A percentile compares a stretch with the other conserved stretches of the same genome.
These are phyloP conservation scores for Parazoanthus swiftii DNA, from an alignment of 92 coral and sea anemone genomes.

Conservation along the genomic window DNA sequence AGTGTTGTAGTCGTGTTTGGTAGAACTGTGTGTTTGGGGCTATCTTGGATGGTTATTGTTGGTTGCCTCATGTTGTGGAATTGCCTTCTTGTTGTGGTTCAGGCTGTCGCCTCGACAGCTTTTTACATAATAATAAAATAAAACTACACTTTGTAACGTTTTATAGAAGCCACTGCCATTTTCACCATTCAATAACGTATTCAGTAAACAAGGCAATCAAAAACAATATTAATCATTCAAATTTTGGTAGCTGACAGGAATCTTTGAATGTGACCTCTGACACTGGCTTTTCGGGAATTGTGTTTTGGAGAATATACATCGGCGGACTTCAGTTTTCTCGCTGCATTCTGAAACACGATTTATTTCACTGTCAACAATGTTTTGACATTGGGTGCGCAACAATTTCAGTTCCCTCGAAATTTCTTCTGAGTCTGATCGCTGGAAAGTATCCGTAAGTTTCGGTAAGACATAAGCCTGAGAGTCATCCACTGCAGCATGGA, in stretches of 20 bases:
- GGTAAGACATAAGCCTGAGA: slow-evolving; percentile 29
- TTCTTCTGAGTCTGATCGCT: slow-evolving; percentile 33
- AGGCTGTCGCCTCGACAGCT: too few relatives aligned
- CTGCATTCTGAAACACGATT: slow-evolving; percentile 27
- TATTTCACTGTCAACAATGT: slow-evolving; percentile 24
- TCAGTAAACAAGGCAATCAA: slow-evolving; percentile 21
- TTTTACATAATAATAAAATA: slow-evolving; percentile 26
- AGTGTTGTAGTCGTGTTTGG: too few relatives aligned
- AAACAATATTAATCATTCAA: slow-evolving; percentile 15
- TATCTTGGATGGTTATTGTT: too few relatives aligned
- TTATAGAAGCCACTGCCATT: slow-evolving; percentile 29
- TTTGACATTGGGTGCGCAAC: slow-evolving; percentile 36
- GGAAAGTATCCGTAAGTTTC: slow-evolving; percentile 32
- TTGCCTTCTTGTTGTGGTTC: too few relatives aligned
- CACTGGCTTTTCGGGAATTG: slow-evolving; percentile 34
- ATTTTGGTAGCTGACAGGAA: slow-evolving; percentile 31
- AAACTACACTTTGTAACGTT: slow-evolving; percentile 33
- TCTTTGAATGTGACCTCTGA: slow-evolving; percentile 37
- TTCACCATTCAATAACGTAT: slow-evolving; percentile 12
- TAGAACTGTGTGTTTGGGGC: too few relatives aligned
- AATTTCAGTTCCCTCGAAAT: slow-evolving; percentile 31
- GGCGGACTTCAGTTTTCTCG: too few relatives aligned
- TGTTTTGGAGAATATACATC: slow-evolving; percentile 19
- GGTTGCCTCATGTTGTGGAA: too few relatives aligned
- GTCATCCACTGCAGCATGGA: slow-evolving; percentile 23